Base-by-base conservation (phyloP, 2,797 vertebrate species). In the Cebuella pygmaea region DNA sequence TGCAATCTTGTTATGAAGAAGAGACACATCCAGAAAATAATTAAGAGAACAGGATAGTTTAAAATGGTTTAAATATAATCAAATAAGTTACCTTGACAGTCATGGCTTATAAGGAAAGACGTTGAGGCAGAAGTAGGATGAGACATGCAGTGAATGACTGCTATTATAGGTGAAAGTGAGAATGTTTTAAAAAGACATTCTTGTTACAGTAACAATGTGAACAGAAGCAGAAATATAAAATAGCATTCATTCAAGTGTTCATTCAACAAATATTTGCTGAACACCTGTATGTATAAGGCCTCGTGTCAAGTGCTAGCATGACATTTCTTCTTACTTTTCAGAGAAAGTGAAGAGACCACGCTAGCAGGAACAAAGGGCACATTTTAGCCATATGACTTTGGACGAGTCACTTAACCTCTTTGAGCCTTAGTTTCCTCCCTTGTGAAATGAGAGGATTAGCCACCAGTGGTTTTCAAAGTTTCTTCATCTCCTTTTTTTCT, bases 371-470 rank as follows among this genome's bases (percentile, higher is more conserved):
- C 74, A 83, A 96, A 94, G 92, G 88, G 82, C 30, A 90, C 55
- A 59, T 94, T 92, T 97, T 74, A 96, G 83, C 88, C 41, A 4
- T 81, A 76, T 79, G 97, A 83, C 90, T 92, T 93, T 61, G 95
- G 95, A 50, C 91, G 94, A 97, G 91, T 93, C 96, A 96, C 88
- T 96, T 96, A 96, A 90, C 90, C 93, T 94, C 55, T 75, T 15
- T 39, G 48, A 81, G 46, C 74, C 50, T 88, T 90, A 48, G 48
- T 86, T 96, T 89, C 82, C 59, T 85, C 19, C 86, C 92, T 76
- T 13, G 30, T 87, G 61, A 86, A 94, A 96, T 64, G 26, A 96
- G 48, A 89, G 9, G 48, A 94, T 94, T 92, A 67, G 57, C 50
- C 75, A 78, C 50, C 39, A 83, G 64, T 39, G 36, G 19, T 88